A percentile compares a stretch with the other conserved stretches of the same genome.
phyloP scores from a whole-genome alignment of 2,888 invertebrate species.

The Sisyra terminalis region DNA sequence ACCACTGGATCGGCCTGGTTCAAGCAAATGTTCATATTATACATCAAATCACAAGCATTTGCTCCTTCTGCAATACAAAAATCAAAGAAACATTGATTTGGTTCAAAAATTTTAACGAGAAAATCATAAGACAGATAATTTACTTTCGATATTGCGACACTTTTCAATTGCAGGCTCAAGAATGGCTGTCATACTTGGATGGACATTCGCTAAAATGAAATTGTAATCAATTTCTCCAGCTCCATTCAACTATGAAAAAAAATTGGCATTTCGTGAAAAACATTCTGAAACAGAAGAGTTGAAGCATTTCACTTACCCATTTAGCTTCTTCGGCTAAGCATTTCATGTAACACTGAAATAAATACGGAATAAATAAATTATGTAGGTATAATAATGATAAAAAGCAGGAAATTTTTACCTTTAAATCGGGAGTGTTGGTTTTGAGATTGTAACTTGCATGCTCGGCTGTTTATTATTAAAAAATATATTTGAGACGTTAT shows the following conservation, averaged over 20 bases:
- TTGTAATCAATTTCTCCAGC: slow-evolving; percentile 19
- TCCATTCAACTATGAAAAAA: slow-evolving; percentile 15
- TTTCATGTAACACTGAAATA: slow-evolving; percentile 21
- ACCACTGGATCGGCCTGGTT: slow-evolving; percentile 18
- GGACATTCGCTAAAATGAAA: slow-evolving; percentile 16
- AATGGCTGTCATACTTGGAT: slow-evolving; percentile 17
- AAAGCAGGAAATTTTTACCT: slow-evolving; percentile 9
- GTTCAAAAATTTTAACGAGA: neutral
- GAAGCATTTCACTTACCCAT: slow-evolving; percentile 17
- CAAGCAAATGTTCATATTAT: slow-evolving; percentile 20
- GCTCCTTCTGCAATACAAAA: slow-evolving; percentile 17
- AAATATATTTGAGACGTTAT: slow-evolving; percentile 1
- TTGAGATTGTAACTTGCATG: slow-evolving; percentile 11
- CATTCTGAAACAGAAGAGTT: neutral
- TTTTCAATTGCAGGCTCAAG: slow-evolving; percentile 17
- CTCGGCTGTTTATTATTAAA: slow-evolving; percentile 8
- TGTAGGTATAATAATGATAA: neutral
- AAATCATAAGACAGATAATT: slow-evolving; percentile 5
- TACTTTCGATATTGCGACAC: slow-evolving; percentile 18
- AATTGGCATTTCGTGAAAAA: neutral
- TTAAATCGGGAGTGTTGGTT: slow-evolving; percentile 12
- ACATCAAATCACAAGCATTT: slow-evolving; percentile 19
- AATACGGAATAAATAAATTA: neutral
- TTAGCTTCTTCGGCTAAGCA: slow-evolving; percentile 20
- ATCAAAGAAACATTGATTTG: too few relatives aligned